These are phyloP conservation scores for Marmota monax DNA, from an alignment of 2,113 vertebrate genomes.

Conservation along the genomic window DNA sequence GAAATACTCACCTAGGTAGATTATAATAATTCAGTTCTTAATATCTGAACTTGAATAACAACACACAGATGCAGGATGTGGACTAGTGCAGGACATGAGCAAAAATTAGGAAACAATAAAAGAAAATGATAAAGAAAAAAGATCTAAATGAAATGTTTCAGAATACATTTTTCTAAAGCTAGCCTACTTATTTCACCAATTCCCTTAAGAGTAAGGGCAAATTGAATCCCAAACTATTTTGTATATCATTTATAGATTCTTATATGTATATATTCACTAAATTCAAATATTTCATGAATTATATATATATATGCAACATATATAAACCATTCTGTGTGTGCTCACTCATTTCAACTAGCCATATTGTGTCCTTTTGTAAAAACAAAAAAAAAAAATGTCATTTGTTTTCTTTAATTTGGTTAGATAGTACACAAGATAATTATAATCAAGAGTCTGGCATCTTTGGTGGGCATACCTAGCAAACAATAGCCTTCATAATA, in stretches of 20 bases:
- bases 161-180: background rate
- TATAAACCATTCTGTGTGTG: background rate
- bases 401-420: background rate
- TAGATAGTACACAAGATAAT: background rate
- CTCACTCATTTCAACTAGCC: constrained; percentile 13
- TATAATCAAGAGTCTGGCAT: background rate
- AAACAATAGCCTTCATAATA: background rate
- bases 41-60: background rate
- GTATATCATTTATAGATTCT: background rate
- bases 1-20: constrained; percentile 22
- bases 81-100: background rate
- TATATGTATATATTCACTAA: constrained; percentile 31
- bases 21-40: background rate
- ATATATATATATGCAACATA: background rate
- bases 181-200: background rate
- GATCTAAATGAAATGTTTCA: background rate
- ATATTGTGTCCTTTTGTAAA: background rate
- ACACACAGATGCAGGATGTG: background rate
- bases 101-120: constrained; percentile 7
- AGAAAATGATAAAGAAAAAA: background rate
- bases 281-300: background rate
- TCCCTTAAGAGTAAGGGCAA: background rate
- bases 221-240: background rate
- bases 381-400: background rate
- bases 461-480: background rate